These are phyloP conservation scores for Rhopalosiphum maidis DNA, from an alignment of 1,140 invertebrate species.

Conservation along the genomic window DNA sequence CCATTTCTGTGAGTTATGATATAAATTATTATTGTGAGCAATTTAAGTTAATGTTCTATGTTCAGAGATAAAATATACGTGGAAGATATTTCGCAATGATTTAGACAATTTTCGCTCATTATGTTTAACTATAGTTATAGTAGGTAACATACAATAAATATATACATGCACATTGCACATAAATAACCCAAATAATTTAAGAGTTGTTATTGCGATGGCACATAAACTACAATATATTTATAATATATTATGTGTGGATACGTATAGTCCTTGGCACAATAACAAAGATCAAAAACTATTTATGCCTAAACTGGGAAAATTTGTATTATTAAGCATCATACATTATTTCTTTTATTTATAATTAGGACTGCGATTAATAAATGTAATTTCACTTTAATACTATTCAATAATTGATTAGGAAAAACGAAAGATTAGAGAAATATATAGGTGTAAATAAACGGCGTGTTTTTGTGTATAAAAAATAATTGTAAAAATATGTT, in stretches of 20 bases:
- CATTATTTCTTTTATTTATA: too few species aligned
- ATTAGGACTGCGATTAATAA: too few species aligned
- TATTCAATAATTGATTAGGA: too few species aligned
- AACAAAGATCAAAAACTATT: background rate
- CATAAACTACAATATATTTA: background rate
- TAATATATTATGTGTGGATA: background rate
- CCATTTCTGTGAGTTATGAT: slow-evolving; percentile 9
- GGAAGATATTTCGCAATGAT: background rate
- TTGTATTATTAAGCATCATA: too few species aligned
- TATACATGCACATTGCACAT: background rate
- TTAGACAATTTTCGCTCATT: slow-evolving; percentile 1
- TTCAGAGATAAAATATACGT: background rate
- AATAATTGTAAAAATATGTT: too few species aligned
- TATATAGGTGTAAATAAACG: too few species aligned
- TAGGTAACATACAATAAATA: background rate
- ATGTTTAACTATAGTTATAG: background rate
- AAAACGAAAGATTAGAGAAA: too few species aligned
- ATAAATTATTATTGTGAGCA: slow-evolving; percentile 9
- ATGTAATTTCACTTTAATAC: too few species aligned
- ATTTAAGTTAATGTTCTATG: slow-evolving; percentile 31
- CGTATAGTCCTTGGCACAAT: background rate
- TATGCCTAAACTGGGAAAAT: too few species aligned
- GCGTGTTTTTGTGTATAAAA: too few species aligned
- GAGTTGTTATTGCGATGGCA: background rate
- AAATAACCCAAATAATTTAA: background rate